A percentile compares a stretch with the other conserved stretches of the same genome.
These are phyloP conservation scores for Mus spretus DNA, from an alignment of 2,797 vertebrate species.

Conservation along the genomic window DNA sequence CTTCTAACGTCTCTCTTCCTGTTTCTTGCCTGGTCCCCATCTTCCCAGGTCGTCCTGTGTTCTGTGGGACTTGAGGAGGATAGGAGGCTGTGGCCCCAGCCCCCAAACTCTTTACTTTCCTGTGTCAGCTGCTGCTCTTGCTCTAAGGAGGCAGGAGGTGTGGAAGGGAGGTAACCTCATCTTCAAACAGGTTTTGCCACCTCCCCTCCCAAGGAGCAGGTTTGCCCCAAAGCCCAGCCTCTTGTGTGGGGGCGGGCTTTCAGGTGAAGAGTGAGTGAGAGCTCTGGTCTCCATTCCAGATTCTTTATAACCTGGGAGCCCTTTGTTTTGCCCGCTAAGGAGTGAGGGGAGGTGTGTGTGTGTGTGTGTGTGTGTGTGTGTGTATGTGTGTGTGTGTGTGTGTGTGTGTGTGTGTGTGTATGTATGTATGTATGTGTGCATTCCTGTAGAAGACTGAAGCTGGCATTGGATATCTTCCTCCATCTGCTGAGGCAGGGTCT, in stretches of 20 bases:
- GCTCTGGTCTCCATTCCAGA: conserved; percentile 39
- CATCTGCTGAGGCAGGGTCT: neutral
- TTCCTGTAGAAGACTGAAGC: neutral
- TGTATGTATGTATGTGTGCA: neutral
- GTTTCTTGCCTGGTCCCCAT: conserved; percentile 74
- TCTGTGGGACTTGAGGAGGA: neutral
- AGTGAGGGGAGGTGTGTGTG: too few species aligned
- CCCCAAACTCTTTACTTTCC: neutral
- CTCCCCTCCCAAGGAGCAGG: conserved; percentile 74
- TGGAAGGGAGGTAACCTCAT: conserved; percentile 76
- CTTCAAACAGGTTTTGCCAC: conserved; percentile 84
- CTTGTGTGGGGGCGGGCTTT: conserved; percentile 56
- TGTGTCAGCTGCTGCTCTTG: conserved; percentile 47
- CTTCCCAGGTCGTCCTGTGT: conserved; percentile 3
- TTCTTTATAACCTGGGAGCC: neutral
- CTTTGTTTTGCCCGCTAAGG: neutral
- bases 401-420: neutral
- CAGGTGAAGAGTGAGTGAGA: conserved; percentile 40
- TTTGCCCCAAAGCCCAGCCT: conserved; percentile 71
- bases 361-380: neutral
- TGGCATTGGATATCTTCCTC: neutral
- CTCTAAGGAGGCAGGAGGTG: conserved; percentile 56
- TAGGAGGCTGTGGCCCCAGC: neutral
- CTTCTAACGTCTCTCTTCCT: neutral
- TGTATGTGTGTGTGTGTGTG: neutral